Conservation (phyloP, 1,140 invertebrate species). For the Drosophila parabipectinata region DNA sequence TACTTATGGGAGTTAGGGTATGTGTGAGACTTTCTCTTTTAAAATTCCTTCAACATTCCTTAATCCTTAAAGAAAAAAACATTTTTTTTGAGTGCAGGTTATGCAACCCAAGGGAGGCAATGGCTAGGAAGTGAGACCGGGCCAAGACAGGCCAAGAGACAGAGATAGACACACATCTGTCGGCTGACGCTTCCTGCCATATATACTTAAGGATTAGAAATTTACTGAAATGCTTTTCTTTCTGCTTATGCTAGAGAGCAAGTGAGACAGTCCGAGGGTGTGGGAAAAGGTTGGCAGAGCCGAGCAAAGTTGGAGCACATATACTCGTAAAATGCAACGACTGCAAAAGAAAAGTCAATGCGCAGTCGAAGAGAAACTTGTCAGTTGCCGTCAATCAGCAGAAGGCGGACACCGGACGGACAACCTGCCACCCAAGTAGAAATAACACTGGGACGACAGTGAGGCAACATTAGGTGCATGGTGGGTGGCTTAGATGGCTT, state of each 20-base stretch:
- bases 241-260: conserved; percentile 42
- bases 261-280: not conserved
- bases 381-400: conserved; percentile 80
- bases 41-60: no score
- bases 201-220: conserved; percentile 83
- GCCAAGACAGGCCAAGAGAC: conserved; percentile 28
- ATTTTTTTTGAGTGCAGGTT: conserved; percentile 28
- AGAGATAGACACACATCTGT: conserved; percentile 54
- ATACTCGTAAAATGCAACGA: conserved; percentile 82
- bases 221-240: conserved; percentile 77
- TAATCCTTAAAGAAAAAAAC: not conserved
- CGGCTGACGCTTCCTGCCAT: conserved; percentile 75
- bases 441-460: conserved; percentile 73
- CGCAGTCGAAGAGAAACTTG: conserved; percentile 81
- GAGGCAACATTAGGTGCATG: conserved; percentile 38
- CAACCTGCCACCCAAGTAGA: conserved; percentile 70
- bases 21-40: no score
- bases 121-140: conserved; percentile 12
- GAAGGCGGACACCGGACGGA: conserved; percentile 46
- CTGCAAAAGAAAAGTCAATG: conserved; percentile 79
- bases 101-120: conserved; percentile 27
- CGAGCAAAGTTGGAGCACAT: conserved; percentile 64
- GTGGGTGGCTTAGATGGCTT: not conserved
- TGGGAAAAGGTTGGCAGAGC: conserved; percentile 7
- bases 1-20: no score